These are phyloP conservation scores for Upupa epops DNA, from an alignment of 2,113 vertebrate genomes.

Conservation along the genomic window DNA sequence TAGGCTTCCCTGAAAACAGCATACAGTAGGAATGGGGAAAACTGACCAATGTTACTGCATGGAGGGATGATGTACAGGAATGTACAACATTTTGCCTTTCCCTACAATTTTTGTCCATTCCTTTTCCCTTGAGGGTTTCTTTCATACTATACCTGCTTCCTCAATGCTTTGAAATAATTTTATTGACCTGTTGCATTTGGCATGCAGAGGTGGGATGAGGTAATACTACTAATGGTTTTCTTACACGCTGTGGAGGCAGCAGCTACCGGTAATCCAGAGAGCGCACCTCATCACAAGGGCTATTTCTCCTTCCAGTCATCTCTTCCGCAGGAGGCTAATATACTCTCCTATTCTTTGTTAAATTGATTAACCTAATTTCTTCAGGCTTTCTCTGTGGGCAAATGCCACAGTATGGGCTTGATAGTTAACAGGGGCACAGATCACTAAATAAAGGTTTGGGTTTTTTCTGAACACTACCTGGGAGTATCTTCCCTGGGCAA, in stretches of 20 bases:
- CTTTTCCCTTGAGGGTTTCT: neutral
- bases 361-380: neutral
- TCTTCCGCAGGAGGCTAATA: neutral
- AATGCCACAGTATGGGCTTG: neutral
- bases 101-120: neutral
- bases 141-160: neutral
- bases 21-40: neutral
- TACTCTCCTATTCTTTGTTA: neutral
- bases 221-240: neutral
- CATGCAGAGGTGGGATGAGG: slow-evolving; percentile 27
- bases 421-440: neutral
- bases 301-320: neutral
- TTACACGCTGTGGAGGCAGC: rapidly evolving
- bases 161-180: neutral
- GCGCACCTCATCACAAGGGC: neutral
- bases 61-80: neutral
- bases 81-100: neutral
- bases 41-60: neutral
- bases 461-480: neutral
- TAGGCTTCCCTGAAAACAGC: neutral
- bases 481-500: neutral
- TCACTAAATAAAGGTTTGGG: neutral
- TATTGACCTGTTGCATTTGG: neutral
- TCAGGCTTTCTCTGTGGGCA: neutral
- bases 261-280: neutral